These are phyloP conservation scores for Pardosa pseudoannulata DNA, from an alignment of 2,888 invertebrate genomes.

Conservation along the genomic window DNA sequence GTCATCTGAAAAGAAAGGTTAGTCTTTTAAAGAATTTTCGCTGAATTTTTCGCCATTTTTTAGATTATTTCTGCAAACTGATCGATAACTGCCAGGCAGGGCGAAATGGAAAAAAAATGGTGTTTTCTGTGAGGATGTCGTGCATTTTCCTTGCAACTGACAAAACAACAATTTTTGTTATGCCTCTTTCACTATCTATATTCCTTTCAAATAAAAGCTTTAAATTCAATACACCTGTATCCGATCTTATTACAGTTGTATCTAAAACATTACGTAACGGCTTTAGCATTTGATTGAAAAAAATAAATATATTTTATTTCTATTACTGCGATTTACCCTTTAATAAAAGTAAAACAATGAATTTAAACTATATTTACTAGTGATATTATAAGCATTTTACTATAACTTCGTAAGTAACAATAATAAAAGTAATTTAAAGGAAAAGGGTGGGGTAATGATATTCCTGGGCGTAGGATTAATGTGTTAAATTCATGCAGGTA, in stretches of 20 bases:
- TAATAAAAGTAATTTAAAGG: neutral
- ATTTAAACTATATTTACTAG: too few species aligned
- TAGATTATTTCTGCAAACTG: neutral
- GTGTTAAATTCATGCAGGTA: neutral
- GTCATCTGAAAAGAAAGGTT: conserved; percentile 72
- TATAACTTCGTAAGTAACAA: too few species aligned
- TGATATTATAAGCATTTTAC: too few species aligned
- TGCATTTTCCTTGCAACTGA: conserved; percentile 35
- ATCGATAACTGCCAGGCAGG: conserved; percentile 51
- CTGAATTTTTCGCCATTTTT: neutral
- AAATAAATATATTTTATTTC: too few species aligned
- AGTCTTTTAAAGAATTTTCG: conserved; percentile 24
- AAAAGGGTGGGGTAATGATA: conserved; percentile 52
- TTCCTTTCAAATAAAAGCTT: too few species aligned
- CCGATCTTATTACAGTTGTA: too few species aligned
- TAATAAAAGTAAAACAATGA: too few species aligned
- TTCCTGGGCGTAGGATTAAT: conserved; percentile 33
- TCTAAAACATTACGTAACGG: too few species aligned
- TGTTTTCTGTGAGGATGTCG: conserved; percentile 30
- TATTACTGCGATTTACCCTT: neutral
- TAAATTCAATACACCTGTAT: too few species aligned
- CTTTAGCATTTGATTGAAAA: too few species aligned
- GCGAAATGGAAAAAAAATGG: conserved; percentile 45
- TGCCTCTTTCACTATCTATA: neutral
- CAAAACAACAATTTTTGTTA: conserved; percentile 3